Percentiles rank a stretch among this genome's conserved stretches.
Conservation (phyloP, 2,888 invertebrate genomes). For the Nezara viridula region DNA sequence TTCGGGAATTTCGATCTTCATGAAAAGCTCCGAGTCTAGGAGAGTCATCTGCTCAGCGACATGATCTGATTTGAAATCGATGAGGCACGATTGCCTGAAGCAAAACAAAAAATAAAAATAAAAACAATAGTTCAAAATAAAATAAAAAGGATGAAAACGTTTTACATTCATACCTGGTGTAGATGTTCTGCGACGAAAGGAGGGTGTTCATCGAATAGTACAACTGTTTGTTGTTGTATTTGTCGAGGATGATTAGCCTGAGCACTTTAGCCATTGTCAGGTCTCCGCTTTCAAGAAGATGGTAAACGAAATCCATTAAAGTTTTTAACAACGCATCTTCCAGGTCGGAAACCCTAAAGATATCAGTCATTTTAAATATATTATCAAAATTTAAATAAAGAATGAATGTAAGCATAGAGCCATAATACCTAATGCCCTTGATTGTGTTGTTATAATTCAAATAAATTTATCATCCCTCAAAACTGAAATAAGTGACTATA, state of each 20-base stretch:
- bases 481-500: no score
- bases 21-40: constrained; percentile 94
- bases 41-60: constrained; percentile 99
- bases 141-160: no score
- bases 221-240: constrained; percentile 76
- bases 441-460: no score
- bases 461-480: no score
- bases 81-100: constrained; percentile 75
- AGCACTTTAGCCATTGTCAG: constrained; percentile 91
- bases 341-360: constrained; percentile 84
- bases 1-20: constrained; percentile 97
- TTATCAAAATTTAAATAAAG: neutral
- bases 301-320: constrained; percentile 94
- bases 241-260: constrained; percentile 91
- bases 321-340: constrained; percentile 83
- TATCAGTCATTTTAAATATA: neutral
- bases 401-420: no score
- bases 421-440: no score
- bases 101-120: neutral
- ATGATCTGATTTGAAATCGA: constrained; percentile 94
- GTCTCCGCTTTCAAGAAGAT: constrained; percentile 92
- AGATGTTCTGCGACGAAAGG: constrained; percentile 72
- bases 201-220: constrained; percentile 70
- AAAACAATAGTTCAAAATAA: no score
- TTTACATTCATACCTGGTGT: constrained; percentile 67